phyloP scores from a whole-genome alignment of 2,113 vertebrate genomes.

The Quiscalus mexicanus region DNA sequence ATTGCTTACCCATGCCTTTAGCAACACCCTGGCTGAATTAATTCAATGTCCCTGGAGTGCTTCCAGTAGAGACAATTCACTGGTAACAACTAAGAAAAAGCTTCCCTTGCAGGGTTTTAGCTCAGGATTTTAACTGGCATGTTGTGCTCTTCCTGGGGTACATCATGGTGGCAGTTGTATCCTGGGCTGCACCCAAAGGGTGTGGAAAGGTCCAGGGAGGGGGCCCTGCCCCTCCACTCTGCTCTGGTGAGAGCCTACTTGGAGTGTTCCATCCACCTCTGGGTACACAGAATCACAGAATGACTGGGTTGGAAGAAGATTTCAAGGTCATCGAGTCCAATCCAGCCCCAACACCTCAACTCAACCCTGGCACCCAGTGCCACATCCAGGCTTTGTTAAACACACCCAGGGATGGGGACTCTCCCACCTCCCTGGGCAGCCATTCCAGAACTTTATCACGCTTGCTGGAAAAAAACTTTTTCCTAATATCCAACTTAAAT shows the following conservation, averaged over 20 bases:
- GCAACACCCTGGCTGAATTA: constrained; percentile 24
- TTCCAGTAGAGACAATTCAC: constrained; percentile 34
- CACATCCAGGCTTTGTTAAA: background rate
- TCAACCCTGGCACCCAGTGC: background rate
- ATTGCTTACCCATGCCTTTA: constrained; percentile 41
- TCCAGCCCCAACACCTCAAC: background rate
- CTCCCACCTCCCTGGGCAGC: fast-evolving
- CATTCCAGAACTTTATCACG: background rate
- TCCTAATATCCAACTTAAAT: background rate
- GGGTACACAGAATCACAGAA: background rate
- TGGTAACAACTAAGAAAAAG: background rate
- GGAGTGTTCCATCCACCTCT: background rate
- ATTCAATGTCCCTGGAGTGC: constrained; percentile 9
- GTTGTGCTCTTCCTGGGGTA: background rate
- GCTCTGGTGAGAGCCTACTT: background rate
- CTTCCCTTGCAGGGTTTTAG: background rate
- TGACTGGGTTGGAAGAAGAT: background rate
- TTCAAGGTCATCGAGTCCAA: background rate
- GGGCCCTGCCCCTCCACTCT: background rate
- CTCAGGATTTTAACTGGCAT: background rate
- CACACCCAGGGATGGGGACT: background rate
- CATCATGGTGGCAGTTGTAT: fast-evolving
- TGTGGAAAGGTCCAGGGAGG: background rate
- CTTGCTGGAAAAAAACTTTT: background rate
- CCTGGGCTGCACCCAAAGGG: background rate